Percentiles rank a stretch among this genome's conserved stretches.
Evolutionary conservation across 1,140 invertebrate species (phyloP).

Genomic region (Achroia grisella): DNA sequence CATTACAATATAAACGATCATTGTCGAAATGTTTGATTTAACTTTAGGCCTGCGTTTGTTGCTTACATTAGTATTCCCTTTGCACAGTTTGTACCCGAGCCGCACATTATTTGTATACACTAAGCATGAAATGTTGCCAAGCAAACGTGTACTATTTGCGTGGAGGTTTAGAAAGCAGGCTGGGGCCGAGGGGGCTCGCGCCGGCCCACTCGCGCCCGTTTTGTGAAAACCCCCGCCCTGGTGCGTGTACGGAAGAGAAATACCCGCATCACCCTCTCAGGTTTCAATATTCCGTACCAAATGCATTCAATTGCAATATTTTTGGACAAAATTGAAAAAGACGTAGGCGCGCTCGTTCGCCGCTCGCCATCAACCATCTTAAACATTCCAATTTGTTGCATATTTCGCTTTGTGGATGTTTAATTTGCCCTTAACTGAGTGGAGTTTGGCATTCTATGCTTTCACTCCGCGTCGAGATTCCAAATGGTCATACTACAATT

Average conservation of each 20-base stretch:
- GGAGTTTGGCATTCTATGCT: conserved; percentile 3
- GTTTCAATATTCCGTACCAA: conserved; percentile 69
- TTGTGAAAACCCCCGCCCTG: conserved; percentile 31
- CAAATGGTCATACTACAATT: no score
- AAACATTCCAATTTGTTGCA: conserved; percentile 24
- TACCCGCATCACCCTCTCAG: conserved; percentile 56
- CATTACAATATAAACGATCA: conserved; percentile 46
- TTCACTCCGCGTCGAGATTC: not conserved
- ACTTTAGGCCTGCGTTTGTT: conserved; percentile 46
- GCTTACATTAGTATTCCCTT: conserved; percentile 65
- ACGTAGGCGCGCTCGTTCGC: conserved; percentile 11
- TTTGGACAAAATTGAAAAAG: conserved; percentile 28
- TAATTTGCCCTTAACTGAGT: conserved; percentile 28
- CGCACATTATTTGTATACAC: conserved; percentile 70
- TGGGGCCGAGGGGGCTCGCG: conserved; percentile 17
- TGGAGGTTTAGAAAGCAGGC: conserved; percentile 66
- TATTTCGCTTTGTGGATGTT: conserved; percentile 32
- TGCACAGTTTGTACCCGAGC: conserved; percentile 60
- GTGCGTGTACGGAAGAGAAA: conserved; percentile 58
- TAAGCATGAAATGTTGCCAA: conserved; percentile 72
- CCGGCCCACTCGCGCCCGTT: conserved; percentile 23
- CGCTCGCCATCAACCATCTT: conserved; percentile 38
- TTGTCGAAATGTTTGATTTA: conserved; percentile 43
- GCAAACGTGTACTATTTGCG: conserved; percentile 69
- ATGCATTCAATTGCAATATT: conserved; percentile 67